Percentiles rank a stretch among this genome's conserved stretches.
These are phyloP conservation scores for Morpho helenor DNA, from an alignment of 2,888 invertebrate genomes.

Conservation along the genomic window DNA sequence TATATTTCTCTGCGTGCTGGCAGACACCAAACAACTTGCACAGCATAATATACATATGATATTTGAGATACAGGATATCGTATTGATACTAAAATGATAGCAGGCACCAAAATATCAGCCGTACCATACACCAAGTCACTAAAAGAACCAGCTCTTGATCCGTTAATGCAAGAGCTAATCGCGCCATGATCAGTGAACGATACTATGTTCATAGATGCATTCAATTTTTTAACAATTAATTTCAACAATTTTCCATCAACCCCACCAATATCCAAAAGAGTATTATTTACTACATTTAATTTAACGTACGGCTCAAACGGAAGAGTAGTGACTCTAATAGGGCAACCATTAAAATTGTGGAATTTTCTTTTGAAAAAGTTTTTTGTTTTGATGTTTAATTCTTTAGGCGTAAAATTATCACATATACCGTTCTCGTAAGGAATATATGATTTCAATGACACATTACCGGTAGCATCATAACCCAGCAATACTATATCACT, in stretches of 20 bases:
- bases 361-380: slow-evolving; percentile 46
- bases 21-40: slow-evolving; percentile 44
- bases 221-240: slow-evolving; percentile 34
- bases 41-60: slow-evolving; percentile 35
- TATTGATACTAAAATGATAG: slow-evolving; percentile 21
- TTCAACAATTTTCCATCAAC: slow-evolving; percentile 40
- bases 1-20: slow-evolving; percentile 42
- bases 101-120: slow-evolving; percentile 44
- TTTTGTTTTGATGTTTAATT: slow-evolving; percentile 26
- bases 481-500: slow-evolving; percentile 45
- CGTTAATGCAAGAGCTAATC: slow-evolving; percentile 36
- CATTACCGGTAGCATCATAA: slow-evolving; percentile 21
- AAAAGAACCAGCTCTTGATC: slow-evolving; percentile 35
- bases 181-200: slow-evolving; percentile 27
- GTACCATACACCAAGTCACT: slow-evolving; percentile 36
- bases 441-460: slow-evolving; percentile 41
- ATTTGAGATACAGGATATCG: slow-evolving; percentile 38
- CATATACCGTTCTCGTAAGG: slow-evolving; percentile 44
- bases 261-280: slow-evolving; percentile 35
- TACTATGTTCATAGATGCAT: slow-evolving; percentile 36
- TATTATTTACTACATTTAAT: slow-evolving; percentile 32
- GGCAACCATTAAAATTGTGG: slow-evolving; percentile 47
- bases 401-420: slow-evolving; percentile 37
- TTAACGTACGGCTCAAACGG: slow-evolving; percentile 36
- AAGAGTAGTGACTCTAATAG: slow-evolving; percentile 36